phyloP scores from a whole-genome alignment of 2,113 vertebrate species.

The Upupa epops region DNA sequence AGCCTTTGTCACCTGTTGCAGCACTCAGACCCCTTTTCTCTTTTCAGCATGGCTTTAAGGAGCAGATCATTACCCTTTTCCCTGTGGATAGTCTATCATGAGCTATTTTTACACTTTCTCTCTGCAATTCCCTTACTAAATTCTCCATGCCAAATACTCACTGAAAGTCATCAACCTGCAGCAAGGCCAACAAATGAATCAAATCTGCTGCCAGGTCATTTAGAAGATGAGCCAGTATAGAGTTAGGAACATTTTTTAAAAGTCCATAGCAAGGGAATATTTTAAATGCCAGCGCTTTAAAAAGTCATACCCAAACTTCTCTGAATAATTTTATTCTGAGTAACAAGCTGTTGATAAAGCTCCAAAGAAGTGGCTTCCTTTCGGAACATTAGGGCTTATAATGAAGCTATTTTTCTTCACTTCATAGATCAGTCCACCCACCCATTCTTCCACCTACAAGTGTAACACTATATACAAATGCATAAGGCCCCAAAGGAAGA shows the following conservation, averaged over 20 bases:
- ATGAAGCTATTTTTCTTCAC: conserved; percentile 43
- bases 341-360: conserved; percentile 9
- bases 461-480: neutral
- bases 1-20: conserved; percentile 8
- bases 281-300: conserved; percentile 26
- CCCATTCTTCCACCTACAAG: conserved; percentile 3
- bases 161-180: conserved; percentile 56
- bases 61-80: neutral
- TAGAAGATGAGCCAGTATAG: conserved; percentile 20
- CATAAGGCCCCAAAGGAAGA: neutral
- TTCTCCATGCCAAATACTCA: conserved; percentile 18
- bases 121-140: neutral
- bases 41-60: neutral
- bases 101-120: conserved; percentile 34
- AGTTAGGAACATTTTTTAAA: conserved; percentile 21
- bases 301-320: conserved; percentile 23
- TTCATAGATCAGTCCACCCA: conserved; percentile 32
- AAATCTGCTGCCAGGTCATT: conserved; percentile 42
- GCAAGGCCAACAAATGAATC: conserved; percentile 51
- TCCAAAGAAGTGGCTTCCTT: conserved; percentile 1
- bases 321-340: neutral
- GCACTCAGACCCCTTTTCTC: neutral
- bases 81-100: neutral
- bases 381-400: conserved; percentile 30
- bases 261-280: neutral